phyloP scores from a whole-genome alignment of 2,888 invertebrate species.

The Lamellibrachia columna region DNA sequence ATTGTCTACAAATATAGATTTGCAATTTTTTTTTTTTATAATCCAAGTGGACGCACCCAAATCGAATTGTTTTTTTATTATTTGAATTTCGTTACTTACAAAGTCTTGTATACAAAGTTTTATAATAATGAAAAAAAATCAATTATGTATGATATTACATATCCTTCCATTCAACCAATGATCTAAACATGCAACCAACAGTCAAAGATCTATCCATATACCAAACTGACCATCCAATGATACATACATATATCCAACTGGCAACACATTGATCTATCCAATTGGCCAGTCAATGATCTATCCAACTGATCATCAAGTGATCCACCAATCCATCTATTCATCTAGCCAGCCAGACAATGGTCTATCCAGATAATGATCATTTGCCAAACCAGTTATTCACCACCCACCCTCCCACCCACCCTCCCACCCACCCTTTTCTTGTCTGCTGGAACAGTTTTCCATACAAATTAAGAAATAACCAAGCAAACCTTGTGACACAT shows the following conservation, averaged over 20 bases:
- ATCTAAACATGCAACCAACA: neutral
- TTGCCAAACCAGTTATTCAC: neutral
- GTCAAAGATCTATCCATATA: neutral
- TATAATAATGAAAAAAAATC: neutral
- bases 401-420: neutral
- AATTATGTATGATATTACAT: neutral
- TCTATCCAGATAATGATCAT: neutral
- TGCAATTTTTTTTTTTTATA: too few species aligned
- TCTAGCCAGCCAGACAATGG: neutral
- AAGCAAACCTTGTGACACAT: neutral
- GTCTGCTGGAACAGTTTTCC: neutral
- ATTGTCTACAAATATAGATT: too few species aligned
- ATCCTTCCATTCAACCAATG: neutral
- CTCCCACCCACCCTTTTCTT: neutral
- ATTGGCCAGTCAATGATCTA: neutral
- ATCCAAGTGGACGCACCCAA: too few species aligned
- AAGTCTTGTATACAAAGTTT: neutral
- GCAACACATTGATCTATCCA: neutral
- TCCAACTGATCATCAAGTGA: neutral
- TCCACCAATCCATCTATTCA: neutral
- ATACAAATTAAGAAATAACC: neutral
- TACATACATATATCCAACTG: too few species aligned
- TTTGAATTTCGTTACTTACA: neutral
- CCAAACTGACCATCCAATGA: neutral
- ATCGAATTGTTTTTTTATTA: neutral